These are phyloP conservation scores for Drosophila anceps DNA, from an alignment of 2,888 invertebrate genomes.

Conservation along the genomic window DNA sequence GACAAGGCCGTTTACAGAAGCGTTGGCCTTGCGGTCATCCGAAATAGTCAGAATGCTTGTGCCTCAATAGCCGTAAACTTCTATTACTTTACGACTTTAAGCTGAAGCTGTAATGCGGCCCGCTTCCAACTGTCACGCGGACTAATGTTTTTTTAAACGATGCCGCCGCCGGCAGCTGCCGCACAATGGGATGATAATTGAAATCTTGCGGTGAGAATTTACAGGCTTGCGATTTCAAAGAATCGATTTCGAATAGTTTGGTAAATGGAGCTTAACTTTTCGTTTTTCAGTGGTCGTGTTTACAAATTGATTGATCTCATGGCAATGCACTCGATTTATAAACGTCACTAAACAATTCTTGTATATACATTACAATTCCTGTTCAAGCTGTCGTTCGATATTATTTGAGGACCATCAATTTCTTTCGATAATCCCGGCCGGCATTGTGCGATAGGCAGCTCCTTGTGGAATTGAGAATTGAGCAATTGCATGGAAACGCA, in stretches of 20 bases:
- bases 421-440: slow-evolving; percentile 63
- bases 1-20: slow-evolving; percentile 56
- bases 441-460: slow-evolving; percentile 64
- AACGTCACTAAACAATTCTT: slow-evolving; percentile 27
- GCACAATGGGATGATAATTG: slow-evolving; percentile 49
- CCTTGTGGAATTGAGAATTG: slow-evolving; percentile 75
- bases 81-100: slow-evolving; percentile 58
- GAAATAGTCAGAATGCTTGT: slow-evolving; percentile 23
- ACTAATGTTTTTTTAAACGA: slow-evolving; percentile 79
- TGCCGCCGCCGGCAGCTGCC: slow-evolving; percentile 45
- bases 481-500: slow-evolving; percentile 80
- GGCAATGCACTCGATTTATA: slow-evolving; percentile 23
- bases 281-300: background rate
- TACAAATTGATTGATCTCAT: slow-evolving; percentile 3
- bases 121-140: slow-evolving; percentile 38
- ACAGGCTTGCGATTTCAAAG: background rate
- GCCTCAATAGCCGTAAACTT: slow-evolving; percentile 52
- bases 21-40: slow-evolving; percentile 54
- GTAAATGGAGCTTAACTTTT: background rate
- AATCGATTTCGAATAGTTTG: background rate
- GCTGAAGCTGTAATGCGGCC: slow-evolving; percentile 29
- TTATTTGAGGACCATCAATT: slow-evolving; percentile 59
- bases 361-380: slow-evolving; percentile 19
- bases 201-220: slow-evolving; percentile 34
- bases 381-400: slow-evolving; percentile 38